Base-by-base conservation (phyloP, 2,888 invertebrate species). In the Lottia scabra region DNA sequence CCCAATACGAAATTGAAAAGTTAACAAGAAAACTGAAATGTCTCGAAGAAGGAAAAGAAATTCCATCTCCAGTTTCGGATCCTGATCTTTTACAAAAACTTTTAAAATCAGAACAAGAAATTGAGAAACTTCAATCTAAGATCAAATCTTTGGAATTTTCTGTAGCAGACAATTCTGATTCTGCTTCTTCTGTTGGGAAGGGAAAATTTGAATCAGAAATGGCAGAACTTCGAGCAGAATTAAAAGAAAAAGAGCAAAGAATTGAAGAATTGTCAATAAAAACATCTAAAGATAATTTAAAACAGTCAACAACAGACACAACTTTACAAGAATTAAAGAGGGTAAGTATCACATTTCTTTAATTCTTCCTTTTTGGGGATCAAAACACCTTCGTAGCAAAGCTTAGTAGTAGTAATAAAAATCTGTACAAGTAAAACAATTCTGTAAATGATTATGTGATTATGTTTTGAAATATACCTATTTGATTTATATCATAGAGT, bases 1-100 rank as follows among this genome's bases (percentile, higher is more conserved):
- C 82, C 5, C 75, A 78, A 27, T 67, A 77, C 10, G 75, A 74
- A 62, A 74, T 81, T 12, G 78, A 81, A 27, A 72, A 66, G 46
- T 69, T 83, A 8, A 76, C 81, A 63, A 63, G 66, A 27, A 70
- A 76, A 46, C 67, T 76, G 26, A 70, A 72, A 26, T 65, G 62
- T 45, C 27, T 68, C 1, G 43, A 68, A 27, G 68, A 73, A 26
- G 63, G 30, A 0, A 65, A 71, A 10, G 63, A 71, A n/a, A 15
- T 63, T 8, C 26, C 27, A 30, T 30, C 30, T 4, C 10, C 43
- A 27, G 19, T 12, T 4, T n/a, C 67, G 6, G 64, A 48, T 48
- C 56, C 19, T 56, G 56, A 5, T 8, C 68, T 72, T 0, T 64
- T 13, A 5, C 27, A 45, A 44, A 45, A 68, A 62, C 48, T 71